phyloP scores from a whole-genome alignment of 2,113 vertebrate genomes.

The Scopus umbretta region DNA sequence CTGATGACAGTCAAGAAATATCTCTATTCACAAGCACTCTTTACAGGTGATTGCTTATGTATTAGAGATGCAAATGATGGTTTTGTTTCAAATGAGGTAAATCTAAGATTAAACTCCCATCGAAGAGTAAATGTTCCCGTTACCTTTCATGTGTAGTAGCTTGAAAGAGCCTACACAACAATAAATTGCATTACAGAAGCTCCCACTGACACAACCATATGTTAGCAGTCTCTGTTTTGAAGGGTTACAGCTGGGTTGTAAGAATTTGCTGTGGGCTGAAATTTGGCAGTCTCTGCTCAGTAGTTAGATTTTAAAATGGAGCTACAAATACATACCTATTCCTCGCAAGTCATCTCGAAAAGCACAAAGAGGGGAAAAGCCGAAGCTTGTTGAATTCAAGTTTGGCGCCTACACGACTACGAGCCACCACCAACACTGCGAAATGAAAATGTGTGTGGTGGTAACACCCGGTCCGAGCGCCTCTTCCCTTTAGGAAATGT shows the following conservation, averaged over 20 bases:
- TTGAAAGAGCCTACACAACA: slow-evolving; percentile 51
- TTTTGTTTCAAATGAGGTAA: slow-evolving; percentile 52
- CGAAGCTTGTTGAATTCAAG: not conserved
- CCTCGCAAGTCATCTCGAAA: not conserved
- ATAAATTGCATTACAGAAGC: slow-evolving; percentile 64
- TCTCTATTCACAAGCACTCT: slow-evolving; percentile 14
- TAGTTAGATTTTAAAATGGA: not conserved
- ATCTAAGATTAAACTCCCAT: slow-evolving; percentile 55
- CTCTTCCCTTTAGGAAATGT: not conserved
- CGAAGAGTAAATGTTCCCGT: slow-evolving; percentile 22
- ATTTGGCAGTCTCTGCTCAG: slow-evolving; percentile 27
- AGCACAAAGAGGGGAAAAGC: not conserved
- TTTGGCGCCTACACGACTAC: rapidly evolving
- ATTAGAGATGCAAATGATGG: not conserved
- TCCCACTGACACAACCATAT: slow-evolving; percentile 61
- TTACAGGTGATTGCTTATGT: slow-evolving; percentile 40
- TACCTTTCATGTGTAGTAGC: slow-evolving; percentile 59
- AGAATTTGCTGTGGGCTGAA: slow-evolving; percentile 41
- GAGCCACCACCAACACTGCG: rapidly evolving
- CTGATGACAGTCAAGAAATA: not conserved
- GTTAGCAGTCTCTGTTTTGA: slow-evolving; percentile 52
- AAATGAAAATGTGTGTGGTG: not conserved
- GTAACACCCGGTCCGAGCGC: rapidly evolving
- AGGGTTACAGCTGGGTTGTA: slow-evolving; percentile 20
- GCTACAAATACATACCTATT: not conserved